These are phyloP conservation scores for Epirrhoe tristata DNA, from an alignment of 2,888 invertebrate genomes.

Conservation along the genomic window DNA sequence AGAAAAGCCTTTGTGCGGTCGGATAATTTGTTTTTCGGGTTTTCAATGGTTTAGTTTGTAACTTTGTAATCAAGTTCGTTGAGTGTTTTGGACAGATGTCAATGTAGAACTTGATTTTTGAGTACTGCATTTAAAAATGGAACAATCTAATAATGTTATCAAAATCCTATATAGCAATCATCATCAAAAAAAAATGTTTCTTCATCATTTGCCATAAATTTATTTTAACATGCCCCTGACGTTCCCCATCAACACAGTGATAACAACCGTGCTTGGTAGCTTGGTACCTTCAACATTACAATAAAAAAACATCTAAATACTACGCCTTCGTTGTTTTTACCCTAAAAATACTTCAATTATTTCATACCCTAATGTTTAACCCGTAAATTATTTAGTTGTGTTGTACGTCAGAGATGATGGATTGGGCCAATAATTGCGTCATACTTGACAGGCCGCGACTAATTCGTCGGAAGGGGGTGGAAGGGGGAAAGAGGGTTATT, in stretches of 20 bases:
- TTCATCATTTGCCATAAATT: too few relatives aligned
- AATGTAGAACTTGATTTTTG: constrained; percentile 6
- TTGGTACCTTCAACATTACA: background rate
- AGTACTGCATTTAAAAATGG: background rate
- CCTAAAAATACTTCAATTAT: constrained; percentile 54
- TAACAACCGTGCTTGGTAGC: too few relatives aligned
- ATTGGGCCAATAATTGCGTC: constrained; percentile 81
- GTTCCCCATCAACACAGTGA: too few relatives aligned
- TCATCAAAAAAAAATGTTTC: too few relatives aligned
- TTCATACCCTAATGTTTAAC: constrained; percentile 43
- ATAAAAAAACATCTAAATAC: background rate
- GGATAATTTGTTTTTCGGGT: constrained; percentile 74
- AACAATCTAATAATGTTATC: background rate
- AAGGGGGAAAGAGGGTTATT: constrained; percentile 61
- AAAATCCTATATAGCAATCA: too few relatives aligned
- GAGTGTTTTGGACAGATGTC: constrained; percentile 41
- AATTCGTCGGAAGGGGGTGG: constrained; percentile 64
- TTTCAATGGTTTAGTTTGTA: constrained; percentile 45
- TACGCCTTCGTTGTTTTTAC: constrained; percentile 48
- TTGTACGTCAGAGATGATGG: constrained; percentile 78
- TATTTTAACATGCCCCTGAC: too few relatives aligned
- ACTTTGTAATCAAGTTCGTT: constrained; percentile 49
- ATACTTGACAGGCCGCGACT: constrained; percentile 64
- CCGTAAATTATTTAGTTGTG: constrained; percentile 82
- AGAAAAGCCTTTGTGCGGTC: constrained; percentile 67